These are phyloP conservation scores for Synodontis membranacea DNA, from an alignment of 2,113 vertebrate genomes.

Conservation along the genomic window DNA sequence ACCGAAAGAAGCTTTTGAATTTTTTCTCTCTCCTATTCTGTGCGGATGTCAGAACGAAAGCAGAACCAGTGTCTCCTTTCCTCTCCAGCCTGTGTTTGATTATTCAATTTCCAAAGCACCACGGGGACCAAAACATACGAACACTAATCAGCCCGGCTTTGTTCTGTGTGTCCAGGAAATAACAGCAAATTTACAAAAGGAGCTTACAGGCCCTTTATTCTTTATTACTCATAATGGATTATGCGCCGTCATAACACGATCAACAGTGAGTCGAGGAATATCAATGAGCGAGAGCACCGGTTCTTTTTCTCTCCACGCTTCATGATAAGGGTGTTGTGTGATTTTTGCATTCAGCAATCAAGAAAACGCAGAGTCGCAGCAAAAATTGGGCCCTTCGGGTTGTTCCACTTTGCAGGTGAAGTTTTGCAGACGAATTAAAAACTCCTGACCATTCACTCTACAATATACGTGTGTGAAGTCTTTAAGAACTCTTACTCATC, in stretches of 20 bases:
- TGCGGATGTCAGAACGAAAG: neutral
- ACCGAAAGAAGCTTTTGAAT: neutral
- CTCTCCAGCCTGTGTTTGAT: neutral
- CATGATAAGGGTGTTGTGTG: neutral
- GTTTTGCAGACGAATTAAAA: neutral
- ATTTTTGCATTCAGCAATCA: neutral
- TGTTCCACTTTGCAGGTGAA: neutral
- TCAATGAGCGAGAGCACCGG: neutral
- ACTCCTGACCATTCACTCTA: neutral
- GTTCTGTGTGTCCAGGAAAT: neutral
- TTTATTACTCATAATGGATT: neutral
- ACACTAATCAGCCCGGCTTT: neutral
- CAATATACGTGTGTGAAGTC: neutral
- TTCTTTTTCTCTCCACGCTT: neutral
- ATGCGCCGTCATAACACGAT: neutral
- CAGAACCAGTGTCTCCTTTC: neutral
- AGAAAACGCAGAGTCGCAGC: neutral
- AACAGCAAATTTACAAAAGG: neutral
- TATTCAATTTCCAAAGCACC: constrained; percentile 4
- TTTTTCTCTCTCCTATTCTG: neutral
- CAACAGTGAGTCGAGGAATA: neutral
- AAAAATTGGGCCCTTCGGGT: neutral
- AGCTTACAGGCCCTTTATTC: neutral
- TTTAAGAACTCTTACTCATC: no score
- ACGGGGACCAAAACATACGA: constrained; percentile 5